These are phyloP conservation scores for Cottoperca gobio DNA, from an alignment of 2,797 vertebrate genomes.

Conservation along the genomic window DNA sequence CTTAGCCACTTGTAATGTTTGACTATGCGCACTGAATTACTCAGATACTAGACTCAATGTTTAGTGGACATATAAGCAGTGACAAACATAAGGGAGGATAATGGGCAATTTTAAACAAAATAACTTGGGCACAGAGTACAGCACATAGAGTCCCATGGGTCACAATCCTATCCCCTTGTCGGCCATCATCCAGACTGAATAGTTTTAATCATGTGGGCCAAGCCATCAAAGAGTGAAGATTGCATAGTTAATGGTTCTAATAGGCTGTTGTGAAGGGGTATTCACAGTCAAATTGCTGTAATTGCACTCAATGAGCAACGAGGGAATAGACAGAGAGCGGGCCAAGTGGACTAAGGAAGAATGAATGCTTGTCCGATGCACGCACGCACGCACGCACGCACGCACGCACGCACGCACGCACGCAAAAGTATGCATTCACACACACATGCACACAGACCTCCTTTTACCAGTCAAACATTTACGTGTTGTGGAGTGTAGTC, in stretches of 20 bases:
- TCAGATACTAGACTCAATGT: neutral
- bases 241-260: constrained; percentile 57
- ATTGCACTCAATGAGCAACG: constrained; percentile 62
- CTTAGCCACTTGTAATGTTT: constrained; percentile 3
- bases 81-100: neutral
- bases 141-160: neutral
- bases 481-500: constrained; percentile 1
- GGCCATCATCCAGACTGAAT: constrained; percentile 29
- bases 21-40: constrained; percentile 2
- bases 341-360: constrained; percentile 48
- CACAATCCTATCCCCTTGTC: constrained; percentile 13
- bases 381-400: neutral
- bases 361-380: constrained; percentile 47
- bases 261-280: constrained; percentile 39
- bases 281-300: constrained; percentile 64
- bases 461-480: constrained; percentile 29
- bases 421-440: constrained; percentile 53
- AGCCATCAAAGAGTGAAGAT: constrained; percentile 50
- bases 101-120: neutral
- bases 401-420: too few relatives aligned
- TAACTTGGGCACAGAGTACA: neutral
- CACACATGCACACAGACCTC: constrained; percentile 32
- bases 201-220: constrained; percentile 23
- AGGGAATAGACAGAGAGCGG: constrained; percentile 46
- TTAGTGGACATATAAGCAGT: neutral